phyloP scores from a whole-genome alignment of 2,888 invertebrate genomes.

The Calameuta idolon region DNA sequence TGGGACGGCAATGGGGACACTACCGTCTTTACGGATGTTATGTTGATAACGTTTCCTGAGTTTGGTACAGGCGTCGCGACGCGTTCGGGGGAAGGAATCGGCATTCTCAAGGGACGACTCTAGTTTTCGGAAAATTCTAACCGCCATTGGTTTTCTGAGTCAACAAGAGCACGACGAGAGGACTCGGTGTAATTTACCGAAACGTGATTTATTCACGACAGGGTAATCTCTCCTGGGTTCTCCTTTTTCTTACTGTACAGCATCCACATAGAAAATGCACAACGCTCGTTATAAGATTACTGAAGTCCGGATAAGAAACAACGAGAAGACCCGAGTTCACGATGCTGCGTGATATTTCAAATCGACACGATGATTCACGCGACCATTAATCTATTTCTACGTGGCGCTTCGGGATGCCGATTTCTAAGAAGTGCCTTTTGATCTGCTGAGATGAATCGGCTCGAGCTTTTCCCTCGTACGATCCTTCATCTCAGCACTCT shows the following conservation, averaged over 20 bases:
- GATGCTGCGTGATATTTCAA: conserved; percentile 44
- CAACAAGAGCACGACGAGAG: conserved; percentile 34
- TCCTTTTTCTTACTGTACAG: conserved; percentile 19
- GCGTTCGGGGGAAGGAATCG: neutral
- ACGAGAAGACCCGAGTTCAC: conserved; percentile 1
- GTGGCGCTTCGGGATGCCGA: conserved; percentile 47
- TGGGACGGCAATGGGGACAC: conserved; percentile 6
- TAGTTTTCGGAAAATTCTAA: neutral
- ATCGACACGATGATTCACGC: conserved; percentile 63
- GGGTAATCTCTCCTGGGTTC: conserved; percentile 34
- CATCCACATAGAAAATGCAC: neutral
- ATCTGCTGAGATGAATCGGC: conserved; percentile 62
- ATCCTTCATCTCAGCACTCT: neutral
- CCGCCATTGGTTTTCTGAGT: conserved; percentile 28
- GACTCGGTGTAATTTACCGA: conserved; percentile 39
- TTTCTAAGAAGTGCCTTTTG: conserved; percentile 62
- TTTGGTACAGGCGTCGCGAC: neutral
- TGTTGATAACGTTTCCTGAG: conserved; percentile 19
- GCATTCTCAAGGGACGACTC: neutral
- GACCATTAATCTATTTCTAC: conserved; percentile 63
- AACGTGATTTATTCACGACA: conserved; percentile 46
- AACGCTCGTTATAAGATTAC: neutral
- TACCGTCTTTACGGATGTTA: conserved; percentile 17
- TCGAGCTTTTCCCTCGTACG: conserved; percentile 32
- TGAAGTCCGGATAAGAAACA: neutral